Evolutionary conservation across 2,888 invertebrate species (phyloP).

Genomic region (Cephus pulcher): DNA sequence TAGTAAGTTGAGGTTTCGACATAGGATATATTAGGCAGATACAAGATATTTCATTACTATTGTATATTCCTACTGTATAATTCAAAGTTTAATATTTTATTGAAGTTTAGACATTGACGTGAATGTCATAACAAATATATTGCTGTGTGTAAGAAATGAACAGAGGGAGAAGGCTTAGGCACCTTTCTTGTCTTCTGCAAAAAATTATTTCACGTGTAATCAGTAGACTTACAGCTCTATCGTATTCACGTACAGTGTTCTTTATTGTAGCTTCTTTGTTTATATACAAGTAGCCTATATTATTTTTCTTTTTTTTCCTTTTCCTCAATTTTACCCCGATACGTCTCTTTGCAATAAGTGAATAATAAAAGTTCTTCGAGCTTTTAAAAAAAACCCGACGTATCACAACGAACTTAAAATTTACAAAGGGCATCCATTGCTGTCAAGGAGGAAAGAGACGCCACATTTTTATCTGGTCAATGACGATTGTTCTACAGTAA

Average conservation of each 20-base stretch:
- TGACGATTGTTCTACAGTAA: neutral
- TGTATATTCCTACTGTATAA: slow-evolving; percentile 37
- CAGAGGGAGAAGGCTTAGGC: neutral
- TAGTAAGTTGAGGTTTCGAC: neutral
- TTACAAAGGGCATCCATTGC: neutral
- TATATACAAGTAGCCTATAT: slow-evolving; percentile 62
- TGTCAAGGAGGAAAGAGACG: neutral
- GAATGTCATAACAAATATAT: slow-evolving; percentile 1
- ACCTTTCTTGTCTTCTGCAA: neutral
- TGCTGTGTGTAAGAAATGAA: neutral
- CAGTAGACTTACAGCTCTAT: neutral
- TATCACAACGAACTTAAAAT: neutral
- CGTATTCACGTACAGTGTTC: slow-evolving; percentile 8
- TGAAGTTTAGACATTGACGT: slow-evolving; percentile 17
- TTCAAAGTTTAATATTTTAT: slow-evolving; percentile 38
- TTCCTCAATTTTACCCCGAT: neutral
- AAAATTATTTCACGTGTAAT: neutral
- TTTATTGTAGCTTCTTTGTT: slow-evolving; percentile 34
- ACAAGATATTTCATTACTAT: slow-evolving; percentile 26
- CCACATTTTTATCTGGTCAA: neutral
- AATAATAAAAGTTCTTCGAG: slow-evolving; percentile 5
- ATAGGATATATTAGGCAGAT: slow-evolving; percentile 3
- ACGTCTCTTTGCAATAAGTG: slow-evolving; percentile 8
- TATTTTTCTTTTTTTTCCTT: slow-evolving; percentile 64
- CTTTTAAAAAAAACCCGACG: slow-evolving; percentile 4